A percentile compares a stretch with the other conserved stretches of the same genome.
These are phyloP conservation scores for Drosophila trapezifrons DNA, from an alignment of 1,140 invertebrate genomes.

Conservation along the genomic window DNA sequence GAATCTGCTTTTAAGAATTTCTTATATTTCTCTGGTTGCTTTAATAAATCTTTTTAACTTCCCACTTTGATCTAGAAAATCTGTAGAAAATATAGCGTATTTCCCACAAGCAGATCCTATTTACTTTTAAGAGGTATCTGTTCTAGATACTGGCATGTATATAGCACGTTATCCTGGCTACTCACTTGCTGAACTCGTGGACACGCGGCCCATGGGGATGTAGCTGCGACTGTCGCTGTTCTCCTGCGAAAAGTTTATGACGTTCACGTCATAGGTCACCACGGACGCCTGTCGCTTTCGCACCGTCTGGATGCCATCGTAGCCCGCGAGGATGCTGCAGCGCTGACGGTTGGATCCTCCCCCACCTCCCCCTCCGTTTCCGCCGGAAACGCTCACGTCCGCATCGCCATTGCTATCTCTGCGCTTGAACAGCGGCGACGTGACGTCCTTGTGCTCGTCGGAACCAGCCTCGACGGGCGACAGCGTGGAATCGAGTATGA, in stretches of 20 bases:
- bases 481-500: constrained; percentile 83
- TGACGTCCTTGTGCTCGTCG: constrained; percentile 72
- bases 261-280: constrained; percentile 84
- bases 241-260: constrained; percentile 83
- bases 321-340: constrained; percentile 70
- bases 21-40: background rate
- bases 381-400: constrained; percentile 63
- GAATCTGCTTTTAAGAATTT: background rate
- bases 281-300: constrained; percentile 82
- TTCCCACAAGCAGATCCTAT: background rate
- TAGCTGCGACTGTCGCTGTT: constrained; percentile 82
- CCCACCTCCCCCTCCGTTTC: constrained; percentile 7
- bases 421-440: constrained; percentile 75
- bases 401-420: constrained; percentile 68
- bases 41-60: background rate
- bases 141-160: constrained; percentile 1
- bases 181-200: constrained; percentile 84
- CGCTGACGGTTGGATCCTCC: constrained; percentile 46
- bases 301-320: constrained; percentile 73
- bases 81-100: constrained; percentile 7
- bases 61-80: background rate
- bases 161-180: constrained; percentile 24
- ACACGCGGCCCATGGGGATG: constrained; percentile 81
- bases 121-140: constrained; percentile 4
- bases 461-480: constrained; percentile 66